A percentile compares a stretch with the other conserved stretches of the same genome.
These are phyloP conservation scores for Osmerus eperlanus DNA, from an alignment of 2,113 vertebrate genomes.

Conservation along the genomic window DNA sequence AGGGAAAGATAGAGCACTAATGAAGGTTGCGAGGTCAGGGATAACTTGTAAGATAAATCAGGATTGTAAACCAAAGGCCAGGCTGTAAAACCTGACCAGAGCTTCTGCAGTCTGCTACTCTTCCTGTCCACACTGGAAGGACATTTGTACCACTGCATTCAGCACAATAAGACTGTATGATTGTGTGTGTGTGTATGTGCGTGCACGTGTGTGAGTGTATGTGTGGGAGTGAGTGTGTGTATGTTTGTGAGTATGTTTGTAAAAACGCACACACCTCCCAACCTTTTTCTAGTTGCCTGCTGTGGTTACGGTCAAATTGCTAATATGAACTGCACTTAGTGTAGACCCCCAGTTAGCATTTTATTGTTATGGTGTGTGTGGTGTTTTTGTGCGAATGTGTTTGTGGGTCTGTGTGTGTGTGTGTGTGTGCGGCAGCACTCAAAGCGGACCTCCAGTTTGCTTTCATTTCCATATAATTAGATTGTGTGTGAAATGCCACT, in stretches of 20 bases:
- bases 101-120: too few relatives aligned
- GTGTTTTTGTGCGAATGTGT: not conserved
- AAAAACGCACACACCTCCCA: too few relatives aligned
- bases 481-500: constrained; percentile 93
- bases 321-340: constrained; percentile 77
- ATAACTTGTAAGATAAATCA: too few relatives aligned
- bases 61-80: too few relatives aligned
- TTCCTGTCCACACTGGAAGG: not conserved
- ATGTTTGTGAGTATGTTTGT: not conserved
- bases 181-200: constrained; percentile 9
- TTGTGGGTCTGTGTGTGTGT: constrained; percentile 4
- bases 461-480: constrained; percentile 93
- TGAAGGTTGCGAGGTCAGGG: too few relatives aligned
- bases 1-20: too few relatives aligned
- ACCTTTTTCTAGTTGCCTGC: constrained; percentile 69
- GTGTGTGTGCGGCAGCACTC: constrained; percentile 62
- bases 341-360: constrained; percentile 42
- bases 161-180: not conserved
- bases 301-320: constrained; percentile 72
- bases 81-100: too few relatives aligned
- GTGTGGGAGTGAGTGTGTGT: not conserved
- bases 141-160: not conserved
- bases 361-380: not conserved
- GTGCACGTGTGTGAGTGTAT: constrained; percentile 12
- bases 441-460: constrained; percentile 80